These are phyloP conservation scores for Saccostrea glomerata DNA, from an alignment of 1,140 invertebrate genomes.

Conservation along the genomic window DNA sequence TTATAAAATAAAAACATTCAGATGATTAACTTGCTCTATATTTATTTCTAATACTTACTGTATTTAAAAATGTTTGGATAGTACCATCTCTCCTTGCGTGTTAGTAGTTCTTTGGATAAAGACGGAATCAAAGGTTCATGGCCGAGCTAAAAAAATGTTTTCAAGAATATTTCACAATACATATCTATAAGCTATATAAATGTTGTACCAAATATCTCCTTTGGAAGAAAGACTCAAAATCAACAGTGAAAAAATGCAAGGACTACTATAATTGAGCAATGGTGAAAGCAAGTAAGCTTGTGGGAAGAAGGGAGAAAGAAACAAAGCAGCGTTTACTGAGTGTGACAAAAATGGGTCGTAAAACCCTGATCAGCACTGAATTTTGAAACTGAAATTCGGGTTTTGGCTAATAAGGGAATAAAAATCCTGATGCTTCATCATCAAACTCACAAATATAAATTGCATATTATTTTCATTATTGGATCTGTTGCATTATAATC, in stretches of 20 bases:
- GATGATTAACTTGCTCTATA: neutral
- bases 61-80: constrained; percentile 35
- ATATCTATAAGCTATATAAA: neutral
- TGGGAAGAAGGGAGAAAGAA: too few relatives aligned
- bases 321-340: too few relatives aligned
- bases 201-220: neutral
- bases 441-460: too few relatives aligned
- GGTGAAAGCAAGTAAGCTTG: too few relatives aligned
- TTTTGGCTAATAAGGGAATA: too few relatives aligned
- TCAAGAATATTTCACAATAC: neutral
- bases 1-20: neutral
- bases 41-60: neutral
- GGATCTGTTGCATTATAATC: too few relatives aligned
- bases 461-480: too few relatives aligned
- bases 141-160: neutral
- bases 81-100: neutral
- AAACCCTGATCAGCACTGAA: too few relatives aligned
- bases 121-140: constrained; percentile 27
- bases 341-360: too few relatives aligned
- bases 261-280: too few relatives aligned
- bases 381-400: too few relatives aligned
- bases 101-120: neutral
- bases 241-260: neutral
- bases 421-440: too few relatives aligned
- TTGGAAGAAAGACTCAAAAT: neutral